These are phyloP conservation scores for Lepidurus packardi DNA, from an alignment of 1,140 invertebrate species.

Conservation along the genomic window DNA sequence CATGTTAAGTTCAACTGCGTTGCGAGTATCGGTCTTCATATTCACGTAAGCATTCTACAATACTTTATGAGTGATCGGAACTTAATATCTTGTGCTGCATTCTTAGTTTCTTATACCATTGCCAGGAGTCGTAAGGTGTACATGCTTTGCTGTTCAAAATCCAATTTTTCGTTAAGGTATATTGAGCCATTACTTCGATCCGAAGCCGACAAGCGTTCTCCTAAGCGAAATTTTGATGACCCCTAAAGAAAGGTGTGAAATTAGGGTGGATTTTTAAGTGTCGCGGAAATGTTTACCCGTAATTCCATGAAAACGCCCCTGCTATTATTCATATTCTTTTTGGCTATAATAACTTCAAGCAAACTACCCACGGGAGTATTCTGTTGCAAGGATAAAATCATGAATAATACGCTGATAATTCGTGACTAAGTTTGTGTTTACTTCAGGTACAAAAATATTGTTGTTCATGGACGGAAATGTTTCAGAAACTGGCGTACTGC, in stretches of 20 bases:
- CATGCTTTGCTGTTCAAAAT: conserved; percentile 79
- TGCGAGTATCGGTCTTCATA: conserved; percentile 68
- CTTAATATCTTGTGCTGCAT: background rate
- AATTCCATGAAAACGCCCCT: conserved; percentile 17
- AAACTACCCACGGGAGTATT: background rate
- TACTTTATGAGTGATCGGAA: conserved; percentile 20
- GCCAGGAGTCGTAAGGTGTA: conserved; percentile 73
- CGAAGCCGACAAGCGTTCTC: conserved; percentile 63
- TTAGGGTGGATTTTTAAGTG: conserved; percentile 24
- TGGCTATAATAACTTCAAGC: background rate
- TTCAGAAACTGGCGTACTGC: conserved; percentile 61
- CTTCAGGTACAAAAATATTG: conserved; percentile 72
- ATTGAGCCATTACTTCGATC: conserved; percentile 69
- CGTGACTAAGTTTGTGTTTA: conserved; percentile 43
- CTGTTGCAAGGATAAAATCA: background rate
- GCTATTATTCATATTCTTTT: conserved; percentile 4
- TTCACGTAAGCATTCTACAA: conserved; percentile 76
- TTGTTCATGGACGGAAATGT: conserved; percentile 74
- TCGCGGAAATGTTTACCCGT: background rate
- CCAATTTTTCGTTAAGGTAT: conserved; percentile 63
- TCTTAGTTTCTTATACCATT: conserved; percentile 52
- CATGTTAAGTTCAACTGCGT: conserved; percentile 72
- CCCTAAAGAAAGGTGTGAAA: conserved; percentile 49
- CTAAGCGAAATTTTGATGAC: conserved; percentile 64
- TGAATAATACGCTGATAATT: background rate